A percentile compares a stretch with the other conserved stretches of the same genome.
These are phyloP conservation scores for Pseudochromis fuscus DNA, from an alignment of 2,797 vertebrate species.

Conservation along the genomic window DNA sequence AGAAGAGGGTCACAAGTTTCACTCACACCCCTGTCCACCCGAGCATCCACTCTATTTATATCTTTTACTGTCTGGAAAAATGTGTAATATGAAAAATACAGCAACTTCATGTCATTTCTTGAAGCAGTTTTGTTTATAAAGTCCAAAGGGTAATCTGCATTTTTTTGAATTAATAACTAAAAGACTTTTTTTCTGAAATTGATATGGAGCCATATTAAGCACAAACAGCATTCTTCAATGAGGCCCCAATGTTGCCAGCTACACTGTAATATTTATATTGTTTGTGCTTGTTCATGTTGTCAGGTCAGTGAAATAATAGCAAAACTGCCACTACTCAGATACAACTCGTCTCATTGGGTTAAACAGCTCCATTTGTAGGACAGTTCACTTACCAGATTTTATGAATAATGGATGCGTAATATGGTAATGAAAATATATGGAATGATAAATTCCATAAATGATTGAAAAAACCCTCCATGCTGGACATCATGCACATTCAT, in stretches of 20 bases:
- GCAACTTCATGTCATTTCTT: background rate
- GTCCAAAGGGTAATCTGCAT: background rate
- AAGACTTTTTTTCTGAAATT: background rate
- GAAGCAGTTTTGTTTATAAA: background rate
- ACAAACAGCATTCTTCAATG: constrained; percentile 8
- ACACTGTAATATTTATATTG: constrained; percentile 9
- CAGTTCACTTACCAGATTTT: background rate
- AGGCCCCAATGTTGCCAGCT: constrained; percentile 13
- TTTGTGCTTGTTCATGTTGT: constrained; percentile 2
- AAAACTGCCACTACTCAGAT: background rate
- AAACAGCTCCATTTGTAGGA: constrained; percentile 3
- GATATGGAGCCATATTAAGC: background rate
- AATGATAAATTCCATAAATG: background rate
- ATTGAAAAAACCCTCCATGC: background rate
- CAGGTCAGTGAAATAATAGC: background rate
- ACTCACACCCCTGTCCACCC: no score
- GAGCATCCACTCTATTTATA: no score
- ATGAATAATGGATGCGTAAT: background rate
- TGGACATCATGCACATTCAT: background rate
- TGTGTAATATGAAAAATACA: background rate
- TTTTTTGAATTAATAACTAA: constrained; percentile 3
- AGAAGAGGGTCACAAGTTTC: no score
- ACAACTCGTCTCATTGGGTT: constrained; percentile 22
- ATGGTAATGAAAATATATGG: background rate
- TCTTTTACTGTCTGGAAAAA: background rate